A percentile compares a stretch with the other conserved stretches of the same genome.
Evolutionary conservation across 2,113 vertebrate species (phyloP).

Genomic region (Bos javanicus): DNA sequence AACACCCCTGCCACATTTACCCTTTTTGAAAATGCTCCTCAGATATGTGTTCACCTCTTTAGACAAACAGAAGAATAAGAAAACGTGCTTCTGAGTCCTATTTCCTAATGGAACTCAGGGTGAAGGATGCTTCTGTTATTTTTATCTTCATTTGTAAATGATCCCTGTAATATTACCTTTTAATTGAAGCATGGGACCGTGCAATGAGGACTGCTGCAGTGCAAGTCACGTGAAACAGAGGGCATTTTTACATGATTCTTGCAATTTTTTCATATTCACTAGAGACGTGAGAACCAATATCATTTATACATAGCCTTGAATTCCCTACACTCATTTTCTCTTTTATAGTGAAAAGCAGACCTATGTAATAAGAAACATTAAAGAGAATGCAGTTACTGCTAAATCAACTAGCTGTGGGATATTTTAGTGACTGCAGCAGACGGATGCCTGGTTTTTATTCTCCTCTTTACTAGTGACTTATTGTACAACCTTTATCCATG

Average conservation of each 20-base stretch:
- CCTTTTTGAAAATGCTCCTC: neutral
- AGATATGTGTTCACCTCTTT: neutral
- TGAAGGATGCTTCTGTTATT: conserved; percentile 43
- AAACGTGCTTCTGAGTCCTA: neutral
- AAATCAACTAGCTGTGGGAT: conserved; percentile 26
- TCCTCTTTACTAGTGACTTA: neutral
- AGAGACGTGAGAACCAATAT: conserved; percentile 39
- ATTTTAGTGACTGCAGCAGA: neutral
- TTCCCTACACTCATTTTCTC: conserved; percentile 45
- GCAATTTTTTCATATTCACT: conserved; percentile 24
- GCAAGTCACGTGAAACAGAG: conserved; percentile 21
- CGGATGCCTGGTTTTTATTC: conserved; percentile 14
- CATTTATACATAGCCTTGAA: conserved; percentile 27
- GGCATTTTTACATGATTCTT: conserved; percentile 34
- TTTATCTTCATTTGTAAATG: conserved; percentile 53
- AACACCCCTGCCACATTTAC: neutral
- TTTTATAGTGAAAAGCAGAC: conserved; percentile 42
- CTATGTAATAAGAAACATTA: conserved; percentile 48
- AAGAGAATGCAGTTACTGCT: conserved; percentile 38
- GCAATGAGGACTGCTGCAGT: neutral
- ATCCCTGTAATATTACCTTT: neutral
- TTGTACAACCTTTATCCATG: neutral
- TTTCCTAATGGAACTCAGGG: neutral
- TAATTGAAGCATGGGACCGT: conserved; percentile 16
- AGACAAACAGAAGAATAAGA: neutral